phyloP scores from a whole-genome alignment of 2,888 invertebrate species.

The Eubasilissa splendida region DNA sequence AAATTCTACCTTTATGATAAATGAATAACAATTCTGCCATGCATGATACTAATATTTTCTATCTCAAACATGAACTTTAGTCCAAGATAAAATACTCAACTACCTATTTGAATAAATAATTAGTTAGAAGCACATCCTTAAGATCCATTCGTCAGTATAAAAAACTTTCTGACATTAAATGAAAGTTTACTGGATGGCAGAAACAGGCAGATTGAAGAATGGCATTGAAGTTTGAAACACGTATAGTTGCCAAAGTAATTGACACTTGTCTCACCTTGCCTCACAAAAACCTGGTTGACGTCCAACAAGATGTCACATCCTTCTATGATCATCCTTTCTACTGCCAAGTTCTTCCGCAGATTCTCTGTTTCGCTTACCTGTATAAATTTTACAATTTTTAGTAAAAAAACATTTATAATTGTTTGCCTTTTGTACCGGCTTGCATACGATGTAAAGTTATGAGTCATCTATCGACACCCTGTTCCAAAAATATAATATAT shows the following conservation, averaged over 20 bases:
- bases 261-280: conserved; percentile 78
- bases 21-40: too few relatives aligned
- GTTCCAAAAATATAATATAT: conserved; percentile 28
- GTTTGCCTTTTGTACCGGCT: neutral
- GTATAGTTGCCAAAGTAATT: conserved; percentile 1
- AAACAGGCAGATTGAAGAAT: conserved; percentile 18
- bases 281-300: conserved; percentile 93
- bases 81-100: too few relatives aligned
- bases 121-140: too few relatives aligned
- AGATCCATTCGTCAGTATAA: too few relatives aligned
- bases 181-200: neutral
- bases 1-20: too few relatives aligned
- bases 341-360: conserved; percentile 90
- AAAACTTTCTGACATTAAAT: neutral
- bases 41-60: too few relatives aligned
- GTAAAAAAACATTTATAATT: conserved; percentile 2
- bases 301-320: conserved; percentile 94
- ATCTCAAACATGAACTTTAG: too few relatives aligned
- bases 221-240: conserved; percentile 24
- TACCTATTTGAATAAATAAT: too few relatives aligned
- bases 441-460: neutral
- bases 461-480: too few relatives aligned
- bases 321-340: conserved; percentile 94
- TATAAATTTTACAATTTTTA: conserved; percentile 46
- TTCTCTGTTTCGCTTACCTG: conserved; percentile 94